Evolutionary conservation across 2,888 invertebrate species (phyloP).

Genomic region (Sturmia bella): DNA sequence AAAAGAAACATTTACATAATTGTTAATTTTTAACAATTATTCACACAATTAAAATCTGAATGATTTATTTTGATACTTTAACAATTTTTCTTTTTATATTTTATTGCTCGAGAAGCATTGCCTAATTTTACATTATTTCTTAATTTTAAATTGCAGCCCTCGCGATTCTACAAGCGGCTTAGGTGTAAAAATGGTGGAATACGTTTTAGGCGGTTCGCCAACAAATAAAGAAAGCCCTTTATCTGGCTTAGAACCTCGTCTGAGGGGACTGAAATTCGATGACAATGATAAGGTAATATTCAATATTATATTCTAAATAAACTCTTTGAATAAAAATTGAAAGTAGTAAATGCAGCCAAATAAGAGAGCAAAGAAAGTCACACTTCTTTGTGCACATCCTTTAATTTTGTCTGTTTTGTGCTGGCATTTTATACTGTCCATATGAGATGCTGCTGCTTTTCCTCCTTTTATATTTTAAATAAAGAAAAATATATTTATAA

Average conservation of each 20-base stretch:
- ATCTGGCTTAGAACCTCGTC: slow-evolving; percentile 85
- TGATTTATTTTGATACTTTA: too few species aligned
- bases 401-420: not conserved
- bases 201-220: slow-evolving; percentile 96
- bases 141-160: slow-evolving; percentile 85
- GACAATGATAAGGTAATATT: slow-evolving; percentile 82
- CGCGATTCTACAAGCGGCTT: slow-evolving; percentile 94
- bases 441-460: not conserved
- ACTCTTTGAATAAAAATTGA: too few species aligned
- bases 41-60: too few species aligned
- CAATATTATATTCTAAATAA: not conserved
- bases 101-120: too few species aligned
- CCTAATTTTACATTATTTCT: too few species aligned
- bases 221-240: slow-evolving; percentile 87
- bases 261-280: slow-evolving; percentile 85
- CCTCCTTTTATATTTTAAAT: slow-evolving; percentile 6
- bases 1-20: too few species aligned
- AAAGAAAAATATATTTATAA: not conserved
- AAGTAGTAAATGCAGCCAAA: too few species aligned
- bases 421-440: slow-evolving; percentile 2
- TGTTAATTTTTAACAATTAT: too few species aligned
- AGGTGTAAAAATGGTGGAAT: slow-evolving; percentile 99
- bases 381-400: too few species aligned
- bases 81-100: too few species aligned
- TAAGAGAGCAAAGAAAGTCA: too few species aligned